These are phyloP conservation scores for Helobdella robusta DNA, from an alignment of 2,888 invertebrate species.

Conservation along the genomic window DNA sequence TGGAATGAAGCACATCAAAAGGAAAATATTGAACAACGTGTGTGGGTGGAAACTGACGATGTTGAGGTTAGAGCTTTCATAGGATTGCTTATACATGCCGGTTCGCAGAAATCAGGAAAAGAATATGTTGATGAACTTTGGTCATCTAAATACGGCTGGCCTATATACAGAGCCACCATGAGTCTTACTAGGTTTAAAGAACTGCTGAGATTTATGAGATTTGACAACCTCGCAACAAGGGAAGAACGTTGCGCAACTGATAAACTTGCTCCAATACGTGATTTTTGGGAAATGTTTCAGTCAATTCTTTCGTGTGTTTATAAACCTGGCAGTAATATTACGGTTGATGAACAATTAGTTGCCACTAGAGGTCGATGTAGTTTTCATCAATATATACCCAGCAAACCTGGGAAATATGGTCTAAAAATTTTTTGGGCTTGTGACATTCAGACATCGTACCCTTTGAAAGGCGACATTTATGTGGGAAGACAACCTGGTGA, in stretches of 20 bases:
- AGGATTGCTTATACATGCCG: constrained; percentile 1
- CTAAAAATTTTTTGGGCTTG: not conserved
- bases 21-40: not conserved
- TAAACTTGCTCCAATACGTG: not conserved
- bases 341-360: constrained; percentile 3
- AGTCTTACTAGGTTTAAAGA: not conserved
- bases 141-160: constrained; percentile 1
- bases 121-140: constrained; percentile 1
- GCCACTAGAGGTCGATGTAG: too few species aligned
- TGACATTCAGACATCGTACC: not conserved
- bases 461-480: not conserved
- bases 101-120: constrained; percentile 1
- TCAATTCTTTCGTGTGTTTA: too few species aligned
- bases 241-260: not conserved
- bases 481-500: too few species aligned
- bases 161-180: too few species aligned
- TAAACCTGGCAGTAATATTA: constrained; percentile 2
- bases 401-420: not conserved
- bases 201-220: not conserved
- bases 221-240: constrained; percentile 1
- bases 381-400: constrained; percentile 2
- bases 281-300: not conserved
- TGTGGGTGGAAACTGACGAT: constrained; percentile 1
- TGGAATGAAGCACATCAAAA: not conserved
- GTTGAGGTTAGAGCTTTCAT: constrained; percentile 1